Base-by-base conservation (phyloP, 1,140 invertebrate species). In the Aradophagus sp. region DNA sequence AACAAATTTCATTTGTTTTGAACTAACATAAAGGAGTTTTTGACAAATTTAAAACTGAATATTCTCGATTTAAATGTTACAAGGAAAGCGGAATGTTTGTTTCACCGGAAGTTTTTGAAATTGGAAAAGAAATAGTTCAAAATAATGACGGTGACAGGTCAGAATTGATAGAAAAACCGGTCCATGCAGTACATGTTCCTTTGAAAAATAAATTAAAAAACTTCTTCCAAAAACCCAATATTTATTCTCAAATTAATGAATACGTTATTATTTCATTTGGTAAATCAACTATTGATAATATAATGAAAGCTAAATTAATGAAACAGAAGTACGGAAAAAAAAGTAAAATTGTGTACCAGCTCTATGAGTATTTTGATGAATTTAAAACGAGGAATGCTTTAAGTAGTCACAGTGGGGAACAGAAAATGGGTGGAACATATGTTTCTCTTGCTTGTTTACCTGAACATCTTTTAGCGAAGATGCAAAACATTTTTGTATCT, bases 1-100 rank as follows among this genome's bases (percentile, higher is more conserved):
- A 27, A 39, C 17, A 32, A 26, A 39, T 41, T 47, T 44, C 39
- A 58, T 71, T 71, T 34, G 27, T 72, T 50, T 44, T 72, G 11
- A 20, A 72, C 5, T 26, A 41, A 15, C 42, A 52, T 44, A 61
- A 38, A 48, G 5, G 12, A 5, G 8, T 55, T 1, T 69, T 69
- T 17, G 42, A 29, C 8, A 55, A 62, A 17, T 61, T 36, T 42
- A 15, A 4, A 19, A 50, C 48, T 0, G 56, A 72, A 20, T 31
- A 67, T 36, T 23, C 27, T 13, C 20, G 48, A 34, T 67, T 72
- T 16, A 47, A 47, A 14, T 17, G 19, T 12, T 72, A 67, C 20
- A 41, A 47, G 15, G 32, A 44, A 23, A 17, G 27, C 23, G 48
- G 17, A 50, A 38, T 61, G 27, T 66, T 32, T 17, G 16, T 71